Evolutionary conservation across 2,888 invertebrate genomes (phyloP), one percentile per base, ranked within the genome.

Genomic region (Diogma glabrata): DNA sequence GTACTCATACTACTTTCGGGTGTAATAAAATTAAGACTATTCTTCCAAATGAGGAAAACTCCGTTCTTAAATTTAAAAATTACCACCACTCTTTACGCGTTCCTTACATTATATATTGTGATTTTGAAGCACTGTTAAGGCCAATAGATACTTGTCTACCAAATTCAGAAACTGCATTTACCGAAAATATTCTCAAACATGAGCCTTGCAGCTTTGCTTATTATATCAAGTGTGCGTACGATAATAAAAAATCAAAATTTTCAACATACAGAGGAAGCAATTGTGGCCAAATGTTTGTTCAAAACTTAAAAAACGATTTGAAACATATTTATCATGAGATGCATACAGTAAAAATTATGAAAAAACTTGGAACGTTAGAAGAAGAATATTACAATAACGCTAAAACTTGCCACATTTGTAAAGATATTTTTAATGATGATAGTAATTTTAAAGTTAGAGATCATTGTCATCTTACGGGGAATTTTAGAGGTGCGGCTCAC

Each of bases 71-170:
- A 22, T 45, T 45, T 14, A 45, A 45, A 22, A 45, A 45, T 19
- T 20, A 10, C 20, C 4, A 19, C 17, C 12, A 43, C 20, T 12
- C 17, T 19, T 19, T 22, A 23, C 3, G 20, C 4, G 43, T 43
- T 8, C 43, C 43, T 20, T 43, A 20, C 12, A 20, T 43, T 20
- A 43, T 45, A 12, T 45, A 23, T 23, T 22, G 19, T 19, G 45
- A 45, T 45, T 45, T 45, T 14, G 45, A 45, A 22, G 19, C 45
- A 3, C 4, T 45, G 5, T n/a, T 23, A 12, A 45, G 14, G 22
- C 45, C 22, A 20, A 54, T 60, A 8, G 16, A 56, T 45, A 38
- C 54, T 45, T 19, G 23, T 6, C 14, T 23, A 23, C 22, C 2
- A n/a, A n/a, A 45, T 45, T 4, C 12, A n/a, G 22, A 22, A 4